Evolutionary conservation across 37 sponge, comb jelly and placozoan genomes (phyloP), one percentile per base, ranked within the genome.

Genomic region (Halichondria panicea): DNA sequence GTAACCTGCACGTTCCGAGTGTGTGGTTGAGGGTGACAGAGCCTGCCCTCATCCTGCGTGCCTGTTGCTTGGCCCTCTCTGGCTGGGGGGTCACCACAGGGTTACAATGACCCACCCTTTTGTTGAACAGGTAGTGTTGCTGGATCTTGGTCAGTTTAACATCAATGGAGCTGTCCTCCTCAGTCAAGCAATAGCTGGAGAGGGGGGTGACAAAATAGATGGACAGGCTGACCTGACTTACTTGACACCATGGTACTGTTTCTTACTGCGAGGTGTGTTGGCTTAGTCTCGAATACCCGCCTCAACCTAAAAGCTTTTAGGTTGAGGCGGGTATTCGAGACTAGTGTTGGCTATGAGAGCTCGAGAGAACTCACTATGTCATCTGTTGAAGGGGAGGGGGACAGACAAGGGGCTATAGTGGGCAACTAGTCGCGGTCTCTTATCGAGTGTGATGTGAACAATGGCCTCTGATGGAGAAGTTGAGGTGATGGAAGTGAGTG

Each of bases 51-150:
- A 32, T 54, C 53, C 53, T 72, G 57, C 34, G 38, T 72, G 32
- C 7, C 57, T 50, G 73, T 72, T 50, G 71, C 27, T 46, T 11
- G 56, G 8, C 52, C n/a, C 70, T 68, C 60, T 74, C 31, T 22
- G 27, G 50, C 41, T 19, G 36, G 19, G 78, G 85, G 35, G 85
- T 76, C 54, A 61, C 39, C 12, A 45, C 44, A 34, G 53, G 56
- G 71, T 45, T 58, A 40, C 85, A 84, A 56, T 84, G 39, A 40
- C 78, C 61, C 25, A 63, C 63, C 34, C 85, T 55, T 54, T 84
- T 78, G 45, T 78, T 84, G 71, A 72, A 24, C 32, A 84, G 78
- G 62, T 61, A 84, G 54, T 78, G 85, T 11, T 76, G 85, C 43
- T 84, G 85, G 18, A 84, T 63, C 71, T 57, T 76, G 30, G 53